Conservation (phyloP, 2,113 vertebrate genomes). For the Stercorarius parasiticus region DNA sequence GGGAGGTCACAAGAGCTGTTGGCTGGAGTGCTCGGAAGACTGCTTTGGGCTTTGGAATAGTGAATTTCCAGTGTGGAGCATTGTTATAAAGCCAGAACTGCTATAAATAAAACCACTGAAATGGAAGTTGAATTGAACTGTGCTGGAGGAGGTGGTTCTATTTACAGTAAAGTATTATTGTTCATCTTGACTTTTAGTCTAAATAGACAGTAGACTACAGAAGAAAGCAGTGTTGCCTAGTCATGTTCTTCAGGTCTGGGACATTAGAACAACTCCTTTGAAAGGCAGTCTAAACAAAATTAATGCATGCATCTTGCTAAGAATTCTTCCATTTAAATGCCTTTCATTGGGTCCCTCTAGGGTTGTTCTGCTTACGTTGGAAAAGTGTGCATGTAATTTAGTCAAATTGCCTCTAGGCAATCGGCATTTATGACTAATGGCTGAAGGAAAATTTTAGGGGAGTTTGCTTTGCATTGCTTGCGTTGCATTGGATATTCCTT, state of each 20-base stretch:
- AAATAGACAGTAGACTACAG: neutral
- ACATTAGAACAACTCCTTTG: neutral
- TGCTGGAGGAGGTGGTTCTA: constrained; percentile 23
- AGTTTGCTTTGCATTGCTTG: neutral
- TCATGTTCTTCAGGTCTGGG: neutral
- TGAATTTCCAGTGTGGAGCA: constrained; percentile 37
- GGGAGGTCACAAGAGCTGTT: constrained; percentile 31
- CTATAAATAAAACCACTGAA: constrained; percentile 47
- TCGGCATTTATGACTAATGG: neutral
- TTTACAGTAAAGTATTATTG: constrained; percentile 43
- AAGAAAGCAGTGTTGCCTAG: neutral
- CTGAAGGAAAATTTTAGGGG: neutral
- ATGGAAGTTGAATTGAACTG: neutral
- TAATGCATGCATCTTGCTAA: neutral
- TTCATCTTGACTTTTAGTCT: constrained; percentile 25
- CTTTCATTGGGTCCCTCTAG: neutral
- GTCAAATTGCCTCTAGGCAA: neutral
- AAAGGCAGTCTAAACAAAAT: constrained; percentile 39
- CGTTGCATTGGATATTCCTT: neutral
- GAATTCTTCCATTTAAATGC: neutral
- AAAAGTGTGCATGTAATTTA: neutral
- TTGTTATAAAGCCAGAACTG: constrained; percentile 35
- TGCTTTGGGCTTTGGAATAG: constrained; percentile 45
- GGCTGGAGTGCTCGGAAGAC: constrained; percentile 28
- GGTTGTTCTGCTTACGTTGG: neutral